A percentile compares a stretch with the other conserved stretches of the same genome.
Evolutionary conservation across 2,797 vertebrate genomes (phyloP).

Genomic region (Sebastolobus alascanus): DNA sequence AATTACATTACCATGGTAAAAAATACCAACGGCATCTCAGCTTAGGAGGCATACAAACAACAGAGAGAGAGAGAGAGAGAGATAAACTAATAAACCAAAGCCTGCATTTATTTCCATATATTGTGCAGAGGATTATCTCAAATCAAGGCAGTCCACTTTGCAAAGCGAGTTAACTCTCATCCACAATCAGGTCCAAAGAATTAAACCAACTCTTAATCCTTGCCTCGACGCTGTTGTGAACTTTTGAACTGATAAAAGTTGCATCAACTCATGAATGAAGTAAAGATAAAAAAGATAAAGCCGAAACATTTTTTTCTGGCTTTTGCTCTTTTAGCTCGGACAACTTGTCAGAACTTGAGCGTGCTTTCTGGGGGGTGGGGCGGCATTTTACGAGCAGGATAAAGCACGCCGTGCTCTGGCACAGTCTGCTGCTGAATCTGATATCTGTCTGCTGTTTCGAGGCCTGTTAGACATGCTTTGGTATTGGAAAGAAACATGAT

Average conservation of each 20-base stretch:
- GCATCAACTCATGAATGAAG: conserved; percentile 19
- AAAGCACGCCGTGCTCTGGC: conserved; percentile 62
- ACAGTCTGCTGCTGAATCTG: conserved; percentile 54
- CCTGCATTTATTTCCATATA: conserved; percentile 15
- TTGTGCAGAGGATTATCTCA: conserved; percentile 18
- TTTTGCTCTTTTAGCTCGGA: conserved; percentile 32
- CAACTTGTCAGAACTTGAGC: conserved; percentile 75
- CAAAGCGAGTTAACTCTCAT: conserved; percentile 6
- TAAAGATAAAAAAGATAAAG: conserved; percentile 17
- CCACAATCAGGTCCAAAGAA: conserved; percentile 8
- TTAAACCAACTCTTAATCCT: neutral
- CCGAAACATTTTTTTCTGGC: conserved; percentile 47
- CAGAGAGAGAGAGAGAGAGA: neutral
- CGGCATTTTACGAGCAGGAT: conserved; percentile 58
- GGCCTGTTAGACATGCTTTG: conserved; percentile 32
- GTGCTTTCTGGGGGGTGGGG: conserved; percentile 59
- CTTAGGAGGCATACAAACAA: conserved; percentile 19
- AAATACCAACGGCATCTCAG: conserved; percentile 42
- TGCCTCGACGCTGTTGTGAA: neutral
- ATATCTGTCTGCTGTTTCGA: conserved; percentile 55
- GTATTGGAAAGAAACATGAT: conserved; percentile 32
- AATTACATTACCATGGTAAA: conserved; percentile 61
- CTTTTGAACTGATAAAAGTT: conserved; percentile 9
- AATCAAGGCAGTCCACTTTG: conserved; percentile 13
- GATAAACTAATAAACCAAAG: conserved; percentile 10